These are phyloP conservation scores for Uromys caudimaculatus DNA, from an alignment of 2,797 vertebrate genomes.

Conservation along the genomic window DNA sequence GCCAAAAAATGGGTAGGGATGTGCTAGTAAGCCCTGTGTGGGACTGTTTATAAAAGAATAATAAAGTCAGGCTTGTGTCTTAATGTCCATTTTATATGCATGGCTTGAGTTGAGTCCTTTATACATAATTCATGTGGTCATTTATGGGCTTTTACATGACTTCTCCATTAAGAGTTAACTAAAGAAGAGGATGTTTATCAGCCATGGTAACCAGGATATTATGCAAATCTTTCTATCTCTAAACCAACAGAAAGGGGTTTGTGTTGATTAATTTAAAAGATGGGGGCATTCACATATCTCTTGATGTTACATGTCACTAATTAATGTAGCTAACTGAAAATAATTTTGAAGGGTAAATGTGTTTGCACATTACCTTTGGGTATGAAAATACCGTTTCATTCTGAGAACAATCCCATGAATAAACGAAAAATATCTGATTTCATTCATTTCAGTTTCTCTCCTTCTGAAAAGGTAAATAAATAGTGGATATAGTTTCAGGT, in stretches of 20 bases:
- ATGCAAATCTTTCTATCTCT: constrained; percentile 71
- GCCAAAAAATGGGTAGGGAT: not conserved
- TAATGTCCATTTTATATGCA: constrained; percentile 80
- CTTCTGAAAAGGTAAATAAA: not conserved
- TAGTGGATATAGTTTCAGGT: not conserved
- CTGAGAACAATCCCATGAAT: not conserved
- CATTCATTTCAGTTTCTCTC: constrained; percentile 21
- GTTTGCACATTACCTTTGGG: constrained; percentile 4
- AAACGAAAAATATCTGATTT: not conserved
- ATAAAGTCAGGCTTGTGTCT: constrained; percentile 51
- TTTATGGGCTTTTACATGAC: constrained; percentile 71
- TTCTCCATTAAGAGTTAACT: constrained; percentile 71
- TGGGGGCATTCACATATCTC: not conserved
- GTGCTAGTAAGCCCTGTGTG: not conserved
- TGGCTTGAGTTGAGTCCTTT: constrained; percentile 76
- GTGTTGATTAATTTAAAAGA: constrained; percentile 62
- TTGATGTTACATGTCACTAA: constrained; percentile 49
- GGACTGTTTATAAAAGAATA: constrained; percentile 61
- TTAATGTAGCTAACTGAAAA: constrained; percentile 62
- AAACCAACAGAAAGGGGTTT: constrained; percentile 35
- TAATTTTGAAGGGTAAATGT: constrained; percentile 57
- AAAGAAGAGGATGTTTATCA: constrained; percentile 62
- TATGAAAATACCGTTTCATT: not conserved
- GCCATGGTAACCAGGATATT: constrained; percentile 54
- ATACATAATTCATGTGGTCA: constrained; percentile 81